phyloP scores from a whole-genome alignment of 2,888 invertebrate genomes.

The Chrysolina haemoptera region DNA sequence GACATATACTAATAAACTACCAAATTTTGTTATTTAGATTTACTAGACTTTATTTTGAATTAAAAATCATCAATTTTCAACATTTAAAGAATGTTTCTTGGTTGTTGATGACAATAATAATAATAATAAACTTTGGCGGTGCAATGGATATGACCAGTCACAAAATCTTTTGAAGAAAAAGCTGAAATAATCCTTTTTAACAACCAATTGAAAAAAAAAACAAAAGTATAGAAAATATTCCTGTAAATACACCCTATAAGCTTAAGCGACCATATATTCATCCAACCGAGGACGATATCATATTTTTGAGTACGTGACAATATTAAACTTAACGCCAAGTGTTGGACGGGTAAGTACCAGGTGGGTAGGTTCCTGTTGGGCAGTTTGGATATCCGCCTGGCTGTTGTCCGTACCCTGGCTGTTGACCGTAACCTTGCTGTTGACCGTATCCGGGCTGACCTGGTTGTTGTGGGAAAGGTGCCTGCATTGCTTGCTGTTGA shows the following conservation, averaged over 20 bases:
- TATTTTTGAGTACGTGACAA: not conserved
- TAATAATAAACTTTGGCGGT: too few species aligned
- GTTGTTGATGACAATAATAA: too few species aligned
- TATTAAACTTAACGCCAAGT: conserved; percentile 40
- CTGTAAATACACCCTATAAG: conserved; percentile 10
- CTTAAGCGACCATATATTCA: conserved; percentile 12
- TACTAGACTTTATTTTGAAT: too few species aligned
- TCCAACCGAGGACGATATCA: not conserved
- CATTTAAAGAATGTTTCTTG: too few species aligned
- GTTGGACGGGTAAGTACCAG: conserved; percentile 57
- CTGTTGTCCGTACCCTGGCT: conserved; percentile 45
- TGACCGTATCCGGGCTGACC: conserved; percentile 43
- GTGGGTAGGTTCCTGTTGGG: conserved; percentile 58
- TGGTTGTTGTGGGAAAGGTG: conserved; percentile 43
- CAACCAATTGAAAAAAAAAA: not conserved
- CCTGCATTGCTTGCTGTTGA: conserved; percentile 41
- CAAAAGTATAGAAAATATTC: conserved; percentile 5
- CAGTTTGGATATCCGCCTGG: conserved; percentile 42
- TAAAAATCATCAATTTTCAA: too few species aligned
- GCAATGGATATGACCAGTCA: too few species aligned
- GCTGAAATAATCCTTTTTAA: not conserved
- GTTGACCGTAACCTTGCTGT: conserved; percentile 44
- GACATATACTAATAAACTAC: too few species aligned
- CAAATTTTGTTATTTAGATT: too few species aligned
- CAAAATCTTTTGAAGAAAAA: too few species aligned